These are phyloP conservation scores for Gymnobelideus leadbeateri DNA, from an alignment of 2,113 vertebrate species.

Conservation along the genomic window DNA sequence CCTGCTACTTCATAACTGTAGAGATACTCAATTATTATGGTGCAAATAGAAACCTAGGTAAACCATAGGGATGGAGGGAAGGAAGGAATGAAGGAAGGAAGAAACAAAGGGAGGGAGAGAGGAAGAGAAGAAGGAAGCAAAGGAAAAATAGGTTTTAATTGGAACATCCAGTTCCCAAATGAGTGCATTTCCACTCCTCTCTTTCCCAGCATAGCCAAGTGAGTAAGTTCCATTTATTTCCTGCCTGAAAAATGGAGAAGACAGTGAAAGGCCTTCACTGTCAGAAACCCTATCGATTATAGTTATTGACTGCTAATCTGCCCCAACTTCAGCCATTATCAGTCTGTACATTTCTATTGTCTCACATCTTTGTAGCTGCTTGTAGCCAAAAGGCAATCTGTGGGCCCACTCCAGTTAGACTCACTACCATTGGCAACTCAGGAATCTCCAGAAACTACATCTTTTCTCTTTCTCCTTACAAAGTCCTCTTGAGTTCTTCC, in stretches of 20 bases:
- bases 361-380: background rate
- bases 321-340: too few species aligned
- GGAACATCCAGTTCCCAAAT: background rate
- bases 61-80: background rate
- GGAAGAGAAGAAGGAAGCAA: background rate
- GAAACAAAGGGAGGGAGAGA: too few species aligned
- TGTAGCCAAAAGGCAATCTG: background rate
- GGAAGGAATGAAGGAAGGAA: background rate
- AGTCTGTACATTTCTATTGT: background rate
- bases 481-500: background rate
- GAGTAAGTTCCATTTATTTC: background rate
- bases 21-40: background rate
- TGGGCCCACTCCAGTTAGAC: background rate
- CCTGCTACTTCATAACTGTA: background rate
- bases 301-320: background rate
- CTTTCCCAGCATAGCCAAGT: background rate
- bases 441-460: background rate
- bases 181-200: background rate
- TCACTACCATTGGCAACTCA: background rate
- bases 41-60: background rate
- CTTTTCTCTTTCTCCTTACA: background rate
- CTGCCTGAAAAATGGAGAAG: background rate
- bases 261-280: background rate
- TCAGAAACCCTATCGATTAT: background rate
- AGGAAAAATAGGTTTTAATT: background rate